Evolutionary conservation across 2,797 vertebrate genomes (phyloP), one percentile per base, ranked within the genome.

Genomic region (Anabas testudineus): DNA sequence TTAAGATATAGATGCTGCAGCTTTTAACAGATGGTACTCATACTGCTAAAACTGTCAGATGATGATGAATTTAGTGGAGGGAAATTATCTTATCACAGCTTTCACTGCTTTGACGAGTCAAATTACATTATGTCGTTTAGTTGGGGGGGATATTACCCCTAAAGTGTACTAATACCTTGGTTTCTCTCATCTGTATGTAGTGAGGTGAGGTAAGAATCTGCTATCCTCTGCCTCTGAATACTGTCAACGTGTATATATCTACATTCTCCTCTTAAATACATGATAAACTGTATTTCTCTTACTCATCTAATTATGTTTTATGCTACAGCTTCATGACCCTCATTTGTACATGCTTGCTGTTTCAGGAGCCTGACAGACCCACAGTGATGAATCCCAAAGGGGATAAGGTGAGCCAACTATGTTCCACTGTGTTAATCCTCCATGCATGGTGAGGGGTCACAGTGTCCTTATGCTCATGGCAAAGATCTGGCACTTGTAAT

Each of bases 401-500:
- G 82, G 88, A 90, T 56, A 93, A 93, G 91, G 92, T 93, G 84
- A 91, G 89, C 59, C 61, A 10, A 64, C 59, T 58, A 54, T 77
- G 71, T 81, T 71, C 77, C 76, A 62, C 67, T 10, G 70, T 83
- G 85, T 59, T 91, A 89, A 92, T 90, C 86, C 83, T 43, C 21
- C 72, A 26, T 73, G 78, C 72, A 62, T 16, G 59, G 53, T 61
- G 49, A 67, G 77, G 65, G 90, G 73, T 86, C 90, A 88, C 67
- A 43, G 52, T 71, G 87, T 86, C 85, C 86, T 59, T 28, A 67
- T 54, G 66, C 70, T 71, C 81, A 81, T 21, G 21, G 70, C 76
- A 79, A 53, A 79, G 74, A 78, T 52, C 84, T 81, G 82, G 74
- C 84, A 67, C 46, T 16, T 54, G 39, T 76, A 83, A 88, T 90